Percentiles rank a stretch among this genome's conserved stretches.
Evolutionary conservation across 2,113 vertebrate species (phyloP).

Genomic region (Odontophorus gujanensis): DNA sequence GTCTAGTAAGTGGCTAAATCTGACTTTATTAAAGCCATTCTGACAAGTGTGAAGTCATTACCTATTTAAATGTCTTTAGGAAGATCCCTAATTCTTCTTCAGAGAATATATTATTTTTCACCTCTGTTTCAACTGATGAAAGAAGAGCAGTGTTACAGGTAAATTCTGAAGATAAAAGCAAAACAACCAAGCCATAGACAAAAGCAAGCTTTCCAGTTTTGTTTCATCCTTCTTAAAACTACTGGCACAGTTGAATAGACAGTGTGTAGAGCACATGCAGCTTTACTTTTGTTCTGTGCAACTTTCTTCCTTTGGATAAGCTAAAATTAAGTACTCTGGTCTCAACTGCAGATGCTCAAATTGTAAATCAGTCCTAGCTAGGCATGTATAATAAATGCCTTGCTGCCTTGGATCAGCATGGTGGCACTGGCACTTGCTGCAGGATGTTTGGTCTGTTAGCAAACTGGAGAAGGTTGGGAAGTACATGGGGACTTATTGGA

Average conservation of each 20-base stretch:
- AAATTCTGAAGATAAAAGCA: not conserved
- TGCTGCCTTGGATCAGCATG: not conserved
- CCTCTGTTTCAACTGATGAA: not conserved
- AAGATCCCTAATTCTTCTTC: not conserved
- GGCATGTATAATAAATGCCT: not conserved
- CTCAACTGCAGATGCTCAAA: not conserved
- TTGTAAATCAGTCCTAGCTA: not conserved
- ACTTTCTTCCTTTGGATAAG: not conserved
- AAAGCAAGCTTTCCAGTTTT: not conserved
- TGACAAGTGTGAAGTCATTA: not conserved
- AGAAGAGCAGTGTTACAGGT: not conserved
- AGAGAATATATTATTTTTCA: not conserved
- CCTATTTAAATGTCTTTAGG: not conserved
- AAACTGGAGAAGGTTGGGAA: not conserved
- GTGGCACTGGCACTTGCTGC: not conserved
- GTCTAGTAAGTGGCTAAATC: not conserved
- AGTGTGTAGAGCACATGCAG: not conserved
- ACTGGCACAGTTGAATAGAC: not conserved
- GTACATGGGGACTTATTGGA: not conserved
- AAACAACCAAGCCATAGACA: not conserved
- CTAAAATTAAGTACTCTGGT: not conserved
- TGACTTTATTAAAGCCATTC: not conserved
- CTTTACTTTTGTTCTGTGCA: not conserved
- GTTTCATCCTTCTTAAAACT: not conserved
- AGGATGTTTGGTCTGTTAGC: slow-evolving; percentile 9